A percentile compares a stretch with the other conserved stretches of the same genome.
These are phyloP conservation scores for Gryon sp. DNA, from an alignment of 1,140 invertebrate species.

Conservation along the genomic window DNA sequence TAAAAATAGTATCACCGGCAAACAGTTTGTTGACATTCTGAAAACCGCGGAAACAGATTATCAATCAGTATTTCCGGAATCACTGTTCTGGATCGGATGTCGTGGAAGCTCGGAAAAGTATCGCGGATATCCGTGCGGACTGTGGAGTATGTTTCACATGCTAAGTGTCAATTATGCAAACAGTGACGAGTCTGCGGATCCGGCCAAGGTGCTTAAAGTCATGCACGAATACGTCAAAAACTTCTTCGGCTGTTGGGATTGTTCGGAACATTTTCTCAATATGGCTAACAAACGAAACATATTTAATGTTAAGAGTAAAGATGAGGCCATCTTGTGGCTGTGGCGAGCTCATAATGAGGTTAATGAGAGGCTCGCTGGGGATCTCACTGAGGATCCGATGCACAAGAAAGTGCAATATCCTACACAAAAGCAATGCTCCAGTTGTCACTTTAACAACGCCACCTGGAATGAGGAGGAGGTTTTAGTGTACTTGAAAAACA, in stretches of 20 bases:
- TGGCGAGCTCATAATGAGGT: conserved; percentile 97
- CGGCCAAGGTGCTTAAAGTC: conserved; percentile 85
- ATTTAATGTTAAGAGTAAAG: conserved; percentile 83
- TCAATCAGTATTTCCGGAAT: conserved; percentile 80
- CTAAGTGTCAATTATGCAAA: conserved; percentile 90
- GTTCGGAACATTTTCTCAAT: conserved; percentile 90
- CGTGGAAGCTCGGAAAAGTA: conserved; percentile 85
- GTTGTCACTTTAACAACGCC: conserved; percentile 80
- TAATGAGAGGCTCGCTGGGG: conserved; percentile 91
- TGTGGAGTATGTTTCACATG: conserved; percentile 97
- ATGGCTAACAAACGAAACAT: conserved; percentile 87
- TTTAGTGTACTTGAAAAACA: conserved; percentile 85
- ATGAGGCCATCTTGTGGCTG: conserved; percentile 93
- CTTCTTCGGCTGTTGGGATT: conserved; percentile 97
- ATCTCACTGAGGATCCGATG: conserved; percentile 93
- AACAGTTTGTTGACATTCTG: conserved; percentile 81
- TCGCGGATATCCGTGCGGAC: conserved; percentile 96
- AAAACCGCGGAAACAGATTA: conserved; percentile 79
- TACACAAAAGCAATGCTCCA: conserved; percentile 82
- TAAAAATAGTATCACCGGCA: conserved; percentile 80
- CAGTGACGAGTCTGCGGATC: conserved; percentile 77
- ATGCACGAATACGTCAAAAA: conserved; percentile 94
- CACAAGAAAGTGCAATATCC: conserved; percentile 97
- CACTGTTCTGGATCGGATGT: conserved; percentile 90
- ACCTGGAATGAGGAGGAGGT: conserved; percentile 87